These are phyloP conservation scores for Gallinago jamesoni DNA, from an alignment of 2,113 vertebrate genomes.

Conservation along the genomic window DNA sequence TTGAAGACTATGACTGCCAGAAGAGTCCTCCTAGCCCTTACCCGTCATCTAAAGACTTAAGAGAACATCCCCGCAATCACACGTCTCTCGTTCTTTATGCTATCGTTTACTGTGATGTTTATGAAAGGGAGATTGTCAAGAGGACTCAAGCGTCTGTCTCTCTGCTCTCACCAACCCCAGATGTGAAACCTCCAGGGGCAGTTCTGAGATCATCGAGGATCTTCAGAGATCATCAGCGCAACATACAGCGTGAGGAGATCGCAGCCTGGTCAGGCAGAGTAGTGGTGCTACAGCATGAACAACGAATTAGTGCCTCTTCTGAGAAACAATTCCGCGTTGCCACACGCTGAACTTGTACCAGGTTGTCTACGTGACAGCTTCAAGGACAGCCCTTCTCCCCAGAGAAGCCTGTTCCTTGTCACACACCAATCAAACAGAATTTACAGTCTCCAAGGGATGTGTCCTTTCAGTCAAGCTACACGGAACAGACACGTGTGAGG, in stretches of 20 bases:
- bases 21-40: not conserved
- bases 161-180: not conserved
- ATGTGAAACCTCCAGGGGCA: not conserved
- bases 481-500: fast-evolving
- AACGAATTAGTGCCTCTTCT: not conserved
- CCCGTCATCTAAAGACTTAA: not conserved
- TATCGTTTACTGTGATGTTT: not conserved
- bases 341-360: not conserved
- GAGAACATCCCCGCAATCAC: not conserved
- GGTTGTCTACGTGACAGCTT: not conserved
- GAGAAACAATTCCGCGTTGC: not conserved
- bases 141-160: not conserved
- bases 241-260: not conserved
- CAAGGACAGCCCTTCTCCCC: not conserved
- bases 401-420: not conserved
- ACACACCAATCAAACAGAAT: not conserved
- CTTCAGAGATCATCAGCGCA: not conserved
- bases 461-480: not conserved
- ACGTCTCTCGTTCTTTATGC: not conserved
- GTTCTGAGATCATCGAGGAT: not conserved
- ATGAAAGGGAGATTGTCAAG: not conserved
- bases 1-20: not conserved
- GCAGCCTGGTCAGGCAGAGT: not conserved
- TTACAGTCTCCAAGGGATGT: not conserved
- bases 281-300: not conserved